Evolutionary conservation across 2,888 invertebrate species (phyloP).

Genomic region (Cylindroiulus punctatus): DNA sequence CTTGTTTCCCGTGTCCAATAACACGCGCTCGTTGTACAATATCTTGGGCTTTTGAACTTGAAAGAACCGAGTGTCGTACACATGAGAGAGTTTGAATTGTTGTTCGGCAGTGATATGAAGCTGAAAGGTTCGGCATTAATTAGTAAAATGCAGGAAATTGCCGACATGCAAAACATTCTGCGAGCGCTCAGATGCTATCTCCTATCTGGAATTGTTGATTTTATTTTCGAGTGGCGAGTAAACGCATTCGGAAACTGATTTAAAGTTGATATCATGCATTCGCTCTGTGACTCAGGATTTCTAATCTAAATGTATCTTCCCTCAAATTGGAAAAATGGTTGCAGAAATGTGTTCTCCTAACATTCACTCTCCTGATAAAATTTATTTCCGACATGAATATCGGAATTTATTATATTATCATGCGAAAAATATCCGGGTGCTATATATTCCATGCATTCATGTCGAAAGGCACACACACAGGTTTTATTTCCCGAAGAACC

Average conservation of each 20-base stretch:
- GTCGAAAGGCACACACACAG: too few relatives aligned
- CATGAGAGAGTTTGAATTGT: background rate
- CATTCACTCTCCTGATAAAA: too few relatives aligned
- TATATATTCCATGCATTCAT: too few relatives aligned
- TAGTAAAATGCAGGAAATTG: constrained; percentile 11
- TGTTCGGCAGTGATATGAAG: background rate
- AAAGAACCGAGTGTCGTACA: background rate
- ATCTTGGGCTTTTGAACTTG: background rate
- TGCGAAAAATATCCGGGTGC: too few relatives aligned
- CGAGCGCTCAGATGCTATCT: background rate
- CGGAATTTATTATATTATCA: too few relatives aligned
- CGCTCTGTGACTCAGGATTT: background rate
- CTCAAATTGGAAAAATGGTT: too few relatives aligned
- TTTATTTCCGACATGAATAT: too few relatives aligned
- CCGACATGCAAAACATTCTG: background rate
- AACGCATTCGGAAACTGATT: background rate
- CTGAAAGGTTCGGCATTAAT: constrained; percentile 1
- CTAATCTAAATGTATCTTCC: too few relatives aligned
- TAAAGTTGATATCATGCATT: background rate
- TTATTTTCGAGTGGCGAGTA: background rate
- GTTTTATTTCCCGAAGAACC: too few relatives aligned
- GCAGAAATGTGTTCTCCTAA: too few relatives aligned
- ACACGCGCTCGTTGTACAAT: background rate
- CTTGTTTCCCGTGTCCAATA: background rate
- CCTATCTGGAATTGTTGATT: background rate